phyloP scores from a whole-genome alignment of 2,888 invertebrate species.

The Elmis aenea region DNA sequence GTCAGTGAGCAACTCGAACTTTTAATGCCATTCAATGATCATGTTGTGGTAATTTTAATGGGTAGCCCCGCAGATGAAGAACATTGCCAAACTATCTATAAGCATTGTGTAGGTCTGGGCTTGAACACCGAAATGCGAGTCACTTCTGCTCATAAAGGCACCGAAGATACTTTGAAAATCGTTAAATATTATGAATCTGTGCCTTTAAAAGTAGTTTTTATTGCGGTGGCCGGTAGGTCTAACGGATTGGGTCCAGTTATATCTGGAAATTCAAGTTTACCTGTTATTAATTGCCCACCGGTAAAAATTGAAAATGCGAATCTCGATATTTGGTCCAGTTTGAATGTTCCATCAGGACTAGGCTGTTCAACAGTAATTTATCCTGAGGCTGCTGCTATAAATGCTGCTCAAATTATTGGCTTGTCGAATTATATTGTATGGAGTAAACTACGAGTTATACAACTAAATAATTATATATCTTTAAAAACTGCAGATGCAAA shows the following conservation, averaged over 20 bases:
- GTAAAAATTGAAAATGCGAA: constrained; percentile 64
- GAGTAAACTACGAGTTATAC: constrained; percentile 76
- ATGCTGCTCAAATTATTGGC: constrained; percentile 88
- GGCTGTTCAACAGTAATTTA: constrained; percentile 92
- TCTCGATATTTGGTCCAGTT: constrained; percentile 91
- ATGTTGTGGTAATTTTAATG: constrained; percentile 86
- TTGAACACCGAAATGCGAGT: constrained; percentile 77
- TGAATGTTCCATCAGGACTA: constrained; percentile 91
- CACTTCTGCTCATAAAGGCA: constrained; percentile 93
- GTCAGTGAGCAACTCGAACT: constrained; percentile 74
- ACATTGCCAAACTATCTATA: constrained; percentile 79
- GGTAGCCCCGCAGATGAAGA: constrained; percentile 85
- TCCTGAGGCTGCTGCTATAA: constrained; percentile 88
- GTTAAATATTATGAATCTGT: constrained; percentile 79
- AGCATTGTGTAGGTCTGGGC: constrained; percentile 66
- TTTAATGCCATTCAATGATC: constrained; percentile 61
- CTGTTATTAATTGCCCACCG: constrained; percentile 98
- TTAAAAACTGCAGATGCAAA: constrained; percentile 68
- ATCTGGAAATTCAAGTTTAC: constrained; percentile 87
- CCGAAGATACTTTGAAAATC: constrained; percentile 72
- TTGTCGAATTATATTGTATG: constrained; percentile 82
- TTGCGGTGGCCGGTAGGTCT: constrained; percentile 95
- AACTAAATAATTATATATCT: constrained; percentile 70
- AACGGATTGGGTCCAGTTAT: constrained; percentile 96
- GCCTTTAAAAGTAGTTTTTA: constrained; percentile 65